Conservation (phyloP, 1,140 invertebrate genomes). For the Galendromus occidentalis region DNA sequence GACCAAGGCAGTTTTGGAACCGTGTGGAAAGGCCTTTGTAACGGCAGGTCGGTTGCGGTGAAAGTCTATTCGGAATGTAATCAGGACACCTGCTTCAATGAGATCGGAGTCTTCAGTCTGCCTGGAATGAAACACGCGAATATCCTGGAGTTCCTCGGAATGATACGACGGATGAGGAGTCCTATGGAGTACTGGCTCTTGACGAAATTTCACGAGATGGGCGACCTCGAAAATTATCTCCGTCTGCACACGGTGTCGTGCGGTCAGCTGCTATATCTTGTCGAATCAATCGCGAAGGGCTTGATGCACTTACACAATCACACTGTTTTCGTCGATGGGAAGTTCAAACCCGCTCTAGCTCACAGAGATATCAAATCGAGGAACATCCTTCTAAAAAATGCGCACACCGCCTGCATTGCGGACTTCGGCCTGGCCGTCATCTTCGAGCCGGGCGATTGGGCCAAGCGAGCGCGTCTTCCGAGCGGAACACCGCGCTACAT, state of each 20-base stretch:
- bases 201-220: slow-evolving; percentile 76
- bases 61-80: slow-evolving; percentile 79
- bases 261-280: slow-evolving; percentile 63
- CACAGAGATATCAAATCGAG: slow-evolving; percentile 96
- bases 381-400: slow-evolving; percentile 78
- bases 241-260: slow-evolving; percentile 66
- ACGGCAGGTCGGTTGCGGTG: slow-evolving; percentile 80
- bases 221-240: slow-evolving; percentile 82
- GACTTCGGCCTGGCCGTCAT: slow-evolving; percentile 90
- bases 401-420: slow-evolving; percentile 84
- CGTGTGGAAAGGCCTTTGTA: slow-evolving; percentile 72
- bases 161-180: slow-evolving; percentile 66
- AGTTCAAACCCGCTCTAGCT: slow-evolving; percentile 74
- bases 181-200: slow-evolving; percentile 83
- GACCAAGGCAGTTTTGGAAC: slow-evolving; percentile 80
- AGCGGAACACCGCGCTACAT: slow-evolving; percentile 94
- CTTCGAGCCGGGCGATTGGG: slow-evolving; percentile 78
- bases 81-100: slow-evolving; percentile 80
- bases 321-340: slow-evolving; percentile 47
- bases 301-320: slow-evolving; percentile 76
- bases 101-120: slow-evolving; percentile 78
- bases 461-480: slow-evolving; percentile 57
- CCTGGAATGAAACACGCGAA: slow-evolving; percentile 81
- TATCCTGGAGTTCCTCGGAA: slow-evolving; percentile 69
- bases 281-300: slow-evolving; percentile 60